A percentile compares a stretch with the other conserved stretches of the same genome.
These are phyloP conservation scores for Nannospalax galili DNA, from an alignment of 2,113 vertebrate genomes.

Conservation along the genomic window DNA sequence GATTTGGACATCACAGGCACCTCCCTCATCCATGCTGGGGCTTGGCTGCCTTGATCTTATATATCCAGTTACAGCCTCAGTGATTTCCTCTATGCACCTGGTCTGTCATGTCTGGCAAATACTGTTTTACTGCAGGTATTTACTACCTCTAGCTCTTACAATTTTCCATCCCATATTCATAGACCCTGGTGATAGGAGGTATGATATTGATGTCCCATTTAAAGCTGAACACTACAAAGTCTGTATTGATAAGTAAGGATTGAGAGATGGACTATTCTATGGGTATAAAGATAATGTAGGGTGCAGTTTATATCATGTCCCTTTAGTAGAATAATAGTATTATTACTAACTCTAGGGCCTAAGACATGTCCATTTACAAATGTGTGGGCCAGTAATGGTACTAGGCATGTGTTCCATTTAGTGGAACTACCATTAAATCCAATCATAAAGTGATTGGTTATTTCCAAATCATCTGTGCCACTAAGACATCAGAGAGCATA, in stretches of 20 bases:
- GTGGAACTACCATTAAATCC: not conserved
- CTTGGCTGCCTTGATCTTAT: not conserved
- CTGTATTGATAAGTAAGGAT: not conserved
- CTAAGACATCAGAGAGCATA: not conserved
- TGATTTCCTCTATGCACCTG: not conserved
- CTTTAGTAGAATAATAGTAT: not conserved
- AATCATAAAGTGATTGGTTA: not conserved
- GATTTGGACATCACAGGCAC: rapidly evolving
- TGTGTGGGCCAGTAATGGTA: not conserved
- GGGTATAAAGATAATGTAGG: not conserved
- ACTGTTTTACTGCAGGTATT: not conserved
- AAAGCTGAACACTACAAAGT: too few relatives aligned
- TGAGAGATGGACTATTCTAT: not conserved
- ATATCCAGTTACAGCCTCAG: not conserved
- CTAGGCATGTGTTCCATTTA: not conserved
- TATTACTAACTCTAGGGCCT: not conserved
- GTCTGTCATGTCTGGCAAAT: not conserved
- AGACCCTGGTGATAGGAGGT: too few relatives aligned
- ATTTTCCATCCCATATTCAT: not conserved
- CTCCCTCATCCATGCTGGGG: not conserved
- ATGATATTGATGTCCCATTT: too few relatives aligned
- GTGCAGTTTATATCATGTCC: not conserved
- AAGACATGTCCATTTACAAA: not conserved
- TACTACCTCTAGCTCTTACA: not conserved
- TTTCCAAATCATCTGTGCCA: not conserved